Evolutionary conservation across 2,888 invertebrate species (phyloP).

Genomic region (Lamellibrachia columna): DNA sequence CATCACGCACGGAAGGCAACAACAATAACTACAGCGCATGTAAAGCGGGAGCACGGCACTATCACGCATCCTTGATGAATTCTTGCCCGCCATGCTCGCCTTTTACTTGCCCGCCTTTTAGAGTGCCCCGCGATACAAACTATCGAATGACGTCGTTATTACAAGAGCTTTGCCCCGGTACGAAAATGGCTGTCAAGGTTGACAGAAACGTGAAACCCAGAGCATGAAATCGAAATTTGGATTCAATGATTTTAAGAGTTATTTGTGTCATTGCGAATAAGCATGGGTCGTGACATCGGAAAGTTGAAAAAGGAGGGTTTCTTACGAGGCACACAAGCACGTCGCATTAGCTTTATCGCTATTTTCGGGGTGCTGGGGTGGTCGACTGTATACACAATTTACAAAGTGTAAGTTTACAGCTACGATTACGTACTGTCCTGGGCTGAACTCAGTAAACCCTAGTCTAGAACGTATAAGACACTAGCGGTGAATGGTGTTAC

Average conservation of each 20-base stretch:
- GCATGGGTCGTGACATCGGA: background rate
- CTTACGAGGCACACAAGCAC: slow-evolving; percentile 11
- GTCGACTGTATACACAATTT: background rate
- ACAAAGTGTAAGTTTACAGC: background rate
- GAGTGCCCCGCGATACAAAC: background rate
- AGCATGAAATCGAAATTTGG: background rate
- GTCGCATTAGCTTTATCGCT: slow-evolving; percentile 6
- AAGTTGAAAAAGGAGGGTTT: slow-evolving; percentile 6
- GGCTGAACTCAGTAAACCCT: background rate
- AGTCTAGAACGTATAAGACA: background rate
- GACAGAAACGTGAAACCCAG: background rate
- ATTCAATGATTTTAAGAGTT: background rate
- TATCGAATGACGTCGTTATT: background rate
- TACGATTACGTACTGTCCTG: background rate
- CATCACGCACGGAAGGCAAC: too few relatives aligned
- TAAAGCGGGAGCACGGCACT: too few relatives aligned
- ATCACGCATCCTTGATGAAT: too few relatives aligned
- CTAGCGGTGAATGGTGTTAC: too few relatives aligned
- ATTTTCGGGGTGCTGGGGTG: background rate
- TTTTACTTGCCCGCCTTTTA: too few relatives aligned
- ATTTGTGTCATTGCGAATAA: background rate
- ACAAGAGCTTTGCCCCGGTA: background rate
- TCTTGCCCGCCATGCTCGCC: too few relatives aligned
- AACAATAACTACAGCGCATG: too few relatives aligned
- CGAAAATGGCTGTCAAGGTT: background rate